Base-by-base conservation (phyloP, 2,113 vertebrate genomes). In the Myrmecobius fasciatus region DNA sequence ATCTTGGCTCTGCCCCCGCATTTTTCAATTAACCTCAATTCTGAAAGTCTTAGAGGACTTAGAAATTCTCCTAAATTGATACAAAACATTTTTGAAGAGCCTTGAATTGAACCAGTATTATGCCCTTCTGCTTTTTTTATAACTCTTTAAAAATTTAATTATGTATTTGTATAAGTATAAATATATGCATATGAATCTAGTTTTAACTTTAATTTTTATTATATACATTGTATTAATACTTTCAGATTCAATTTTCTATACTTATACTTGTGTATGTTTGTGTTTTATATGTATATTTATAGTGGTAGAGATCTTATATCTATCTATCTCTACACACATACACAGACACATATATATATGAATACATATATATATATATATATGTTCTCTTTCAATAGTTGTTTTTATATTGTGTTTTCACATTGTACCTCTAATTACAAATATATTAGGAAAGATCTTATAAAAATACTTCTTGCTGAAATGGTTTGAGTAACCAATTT, bases 401-500 rank as follows among this genome's bases (percentile, higher is more conserved):
- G 9, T 28, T 94, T 0, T 90, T 93, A 0, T 56, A 24, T 89
- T 11, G 0, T 3, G 1, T 53, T 91, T 96, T 97, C 91, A 67
- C 56, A 54, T 95, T 11, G 25, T 75, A 48, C 47, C 14, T 67
- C 60, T 67, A 67, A 60, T 28, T 60, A 90, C 12, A 91, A 96
- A 43, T 91, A 52, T 97, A 93, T 94, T 67, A 67, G 91, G 91
- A 47, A 93, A 95, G 92, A 0, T 10, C 91, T 92, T 89, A 96
- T 93, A 48, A 96, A 95, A 53, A n/a, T 94, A 25, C 91, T 36
- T 91, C 11, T 93, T 95, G 96, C 25, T 93, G 91, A n/a, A 92
- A 52, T 91, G n/a, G 90, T 96, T 96, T 94, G 36, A 91, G 46
- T 93, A 96, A 91, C 53, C 93, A 10, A 3, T 88, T 95, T 95